Conservation (phyloP, 2,888 invertebrate species). For the Macrophya alboannulata region DNA sequence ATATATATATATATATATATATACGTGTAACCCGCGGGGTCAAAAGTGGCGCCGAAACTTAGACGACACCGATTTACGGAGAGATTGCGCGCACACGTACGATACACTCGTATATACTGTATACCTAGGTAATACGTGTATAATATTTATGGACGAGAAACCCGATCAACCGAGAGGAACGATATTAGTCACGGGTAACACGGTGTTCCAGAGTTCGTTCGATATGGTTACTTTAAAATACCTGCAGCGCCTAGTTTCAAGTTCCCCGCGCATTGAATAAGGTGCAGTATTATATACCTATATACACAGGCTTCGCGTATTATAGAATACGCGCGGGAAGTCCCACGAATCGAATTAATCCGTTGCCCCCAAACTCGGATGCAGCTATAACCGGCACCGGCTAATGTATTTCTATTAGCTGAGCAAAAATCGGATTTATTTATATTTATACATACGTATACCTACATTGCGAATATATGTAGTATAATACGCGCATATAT, state of each 20-base stretch:
- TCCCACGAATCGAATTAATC: conserved; percentile 47
- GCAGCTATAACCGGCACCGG: not conserved
- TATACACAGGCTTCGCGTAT: no score
- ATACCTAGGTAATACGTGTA: not conserved
- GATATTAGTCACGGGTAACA: conserved; percentile 48
- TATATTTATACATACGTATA: no score
- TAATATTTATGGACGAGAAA: conserved; percentile 39
- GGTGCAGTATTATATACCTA: not conserved
- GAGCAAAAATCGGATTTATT: no score
- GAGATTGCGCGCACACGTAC: not conserved
- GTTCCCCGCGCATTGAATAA: conserved; percentile 13
- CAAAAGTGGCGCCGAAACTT: not conserved
- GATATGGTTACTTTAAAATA: conserved; percentile 43
- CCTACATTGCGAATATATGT: no score
- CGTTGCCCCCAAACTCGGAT: not conserved
- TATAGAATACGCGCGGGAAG: conserved; percentile 16
- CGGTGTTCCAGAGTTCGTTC: conserved; percentile 22
- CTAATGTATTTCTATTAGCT: not conserved
- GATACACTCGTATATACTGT: not conserved
- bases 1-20: no score
- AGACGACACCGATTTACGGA: not conserved
- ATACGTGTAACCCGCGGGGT: no score
- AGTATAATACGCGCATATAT: no score
- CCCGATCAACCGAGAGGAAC: conserved; percentile 48
- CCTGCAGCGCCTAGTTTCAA: conserved; percentile 29